Conservation (phyloP, 2,888 invertebrate genomes). For the Trichacis sp. region DNA sequence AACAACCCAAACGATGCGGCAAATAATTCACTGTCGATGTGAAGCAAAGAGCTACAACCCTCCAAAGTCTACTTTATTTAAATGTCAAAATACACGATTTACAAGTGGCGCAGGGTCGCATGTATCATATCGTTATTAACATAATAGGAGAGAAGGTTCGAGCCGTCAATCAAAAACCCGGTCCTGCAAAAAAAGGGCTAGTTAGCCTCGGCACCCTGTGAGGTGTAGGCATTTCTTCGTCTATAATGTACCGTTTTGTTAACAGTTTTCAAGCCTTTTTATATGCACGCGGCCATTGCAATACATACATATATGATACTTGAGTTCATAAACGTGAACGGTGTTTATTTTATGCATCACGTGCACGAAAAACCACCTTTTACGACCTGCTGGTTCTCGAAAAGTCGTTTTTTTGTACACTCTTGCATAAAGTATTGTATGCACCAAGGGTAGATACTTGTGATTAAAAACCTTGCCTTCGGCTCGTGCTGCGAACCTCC, state of each 20-base stretch:
- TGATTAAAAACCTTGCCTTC: too few species aligned
- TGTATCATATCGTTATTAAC: slow-evolving; percentile 65
- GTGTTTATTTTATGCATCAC: too few species aligned
- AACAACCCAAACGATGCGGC: not conserved
- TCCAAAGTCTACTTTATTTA: slow-evolving; percentile 50
- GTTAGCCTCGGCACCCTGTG: slow-evolving; percentile 46
- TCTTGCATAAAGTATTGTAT: too few species aligned
- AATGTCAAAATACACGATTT: slow-evolving; percentile 66
- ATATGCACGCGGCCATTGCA: slow-evolving; percentile 33
- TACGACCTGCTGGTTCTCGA: too few species aligned
- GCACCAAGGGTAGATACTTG: too few species aligned
- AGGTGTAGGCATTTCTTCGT: slow-evolving; percentile 39
- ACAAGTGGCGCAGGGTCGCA: slow-evolving; percentile 47
- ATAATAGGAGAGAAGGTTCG: slow-evolving; percentile 59
- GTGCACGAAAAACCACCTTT: too few species aligned
- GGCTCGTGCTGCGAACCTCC: too few species aligned
- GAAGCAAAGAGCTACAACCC: not conserved
- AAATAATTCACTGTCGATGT: not conserved
- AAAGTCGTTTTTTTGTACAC: too few species aligned
- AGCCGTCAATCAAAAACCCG: slow-evolving; percentile 65
- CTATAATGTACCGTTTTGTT: slow-evolving; percentile 50
- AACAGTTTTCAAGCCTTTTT: slow-evolving; percentile 39
- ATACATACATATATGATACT: too few species aligned
- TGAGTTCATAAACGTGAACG: too few species aligned
- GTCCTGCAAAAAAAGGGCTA: slow-evolving; percentile 60